Percentiles rank a stretch among this genome's conserved stretches.
Conservation (phyloP, 2,113 vertebrate species). For the Zapornia atra region DNA sequence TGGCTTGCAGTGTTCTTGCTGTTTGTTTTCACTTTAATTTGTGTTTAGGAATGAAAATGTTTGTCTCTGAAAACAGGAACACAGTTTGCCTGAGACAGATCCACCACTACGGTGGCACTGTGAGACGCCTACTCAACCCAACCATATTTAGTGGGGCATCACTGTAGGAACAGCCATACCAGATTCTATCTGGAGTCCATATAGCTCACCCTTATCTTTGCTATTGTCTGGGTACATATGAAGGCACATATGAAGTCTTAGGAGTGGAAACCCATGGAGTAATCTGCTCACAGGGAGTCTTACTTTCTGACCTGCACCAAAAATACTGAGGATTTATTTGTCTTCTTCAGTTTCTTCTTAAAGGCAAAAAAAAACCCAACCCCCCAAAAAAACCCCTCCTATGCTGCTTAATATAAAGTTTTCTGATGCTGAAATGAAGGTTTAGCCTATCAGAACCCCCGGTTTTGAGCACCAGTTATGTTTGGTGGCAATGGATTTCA, state of each 20-base stretch:
- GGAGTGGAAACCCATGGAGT: background rate
- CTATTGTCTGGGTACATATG: background rate
- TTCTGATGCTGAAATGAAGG: background rate
- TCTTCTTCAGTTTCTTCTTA: background rate
- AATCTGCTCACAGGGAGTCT: background rate
- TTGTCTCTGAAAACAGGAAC: constrained; percentile 22
- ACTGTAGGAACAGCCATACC: background rate
- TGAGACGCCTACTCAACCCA: background rate
- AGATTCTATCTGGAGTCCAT: background rate
- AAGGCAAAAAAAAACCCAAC: background rate
- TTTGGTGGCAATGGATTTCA: background rate
- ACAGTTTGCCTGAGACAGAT: background rate
- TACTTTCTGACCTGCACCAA: background rate
- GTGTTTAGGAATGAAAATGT: background rate
- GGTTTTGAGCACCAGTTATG: background rate
- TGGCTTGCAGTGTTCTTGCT: background rate
- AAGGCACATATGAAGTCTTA: background rate
- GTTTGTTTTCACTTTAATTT: constrained; percentile 2
- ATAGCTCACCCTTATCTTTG: background rate
- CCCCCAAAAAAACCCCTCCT: background rate
- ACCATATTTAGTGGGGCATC: background rate
- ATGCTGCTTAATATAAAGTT: background rate
- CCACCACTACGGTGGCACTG: background rate
- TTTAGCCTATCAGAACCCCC: background rate
- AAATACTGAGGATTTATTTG: background rate